Evolutionary conservation across 2,797 vertebrate genomes (phyloP), one percentile per base, ranked within the genome.

Genomic region (Echeneis naucrates): DNA sequence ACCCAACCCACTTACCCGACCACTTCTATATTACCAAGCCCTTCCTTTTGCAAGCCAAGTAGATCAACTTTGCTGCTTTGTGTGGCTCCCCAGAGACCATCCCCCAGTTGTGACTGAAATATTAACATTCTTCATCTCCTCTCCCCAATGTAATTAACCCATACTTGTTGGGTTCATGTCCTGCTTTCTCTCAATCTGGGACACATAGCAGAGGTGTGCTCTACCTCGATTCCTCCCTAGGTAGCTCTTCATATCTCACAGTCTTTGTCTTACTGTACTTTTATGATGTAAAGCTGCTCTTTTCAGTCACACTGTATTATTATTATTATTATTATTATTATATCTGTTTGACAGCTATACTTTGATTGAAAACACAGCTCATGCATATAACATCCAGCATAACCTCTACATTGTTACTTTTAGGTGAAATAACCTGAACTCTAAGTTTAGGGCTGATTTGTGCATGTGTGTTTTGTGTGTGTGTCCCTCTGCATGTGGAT

Each of bases 121-220:
- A 88, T 91, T 90, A 91, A 90, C 77, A 68, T 79, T 85, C 71
- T 73, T 89, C 82, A 83, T 92, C 82, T 84, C 76, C 52, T 92
- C 88, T 93, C 90, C 92, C 92, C 85, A 69, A 92, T 89, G 92
- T 92, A 94, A 94, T 95, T 95, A 94, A 94, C 92, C 93, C 89
- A 81, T 77, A 79, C 90, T 86, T 82, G 86, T 90, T 92, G 84
- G 87, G 92, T 92, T 93, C 91, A 90, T 77, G 84, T 92, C 85
- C 89, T 88, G 89, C 88, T 91, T 93, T 93, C 81, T 81, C 87
- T 87, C 88, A 90, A 93, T 91, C 90, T 94, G 88, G 92, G 93
- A 92, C 92, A 91, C 88, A 78, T 48, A 82, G 83, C 74, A 55
- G 83, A 88, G 81, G 80, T 89, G 48, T 37, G 57, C 68, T 83